Conservation (phyloP, 2,888 invertebrate genomes). For the Escarpia spicata region DNA sequence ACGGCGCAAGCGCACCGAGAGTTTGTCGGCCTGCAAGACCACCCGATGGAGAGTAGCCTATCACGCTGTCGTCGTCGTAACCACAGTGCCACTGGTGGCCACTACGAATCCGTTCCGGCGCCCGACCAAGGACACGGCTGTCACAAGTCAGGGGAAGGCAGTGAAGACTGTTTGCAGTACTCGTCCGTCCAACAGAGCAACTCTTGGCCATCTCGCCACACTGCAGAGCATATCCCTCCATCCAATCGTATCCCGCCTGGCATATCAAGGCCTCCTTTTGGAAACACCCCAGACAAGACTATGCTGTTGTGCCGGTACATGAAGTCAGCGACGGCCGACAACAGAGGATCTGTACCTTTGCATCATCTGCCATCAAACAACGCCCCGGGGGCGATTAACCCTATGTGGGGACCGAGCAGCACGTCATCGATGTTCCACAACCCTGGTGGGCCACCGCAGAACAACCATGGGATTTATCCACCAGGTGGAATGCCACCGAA, state of each 20-base stretch:
- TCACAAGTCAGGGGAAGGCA: background rate
- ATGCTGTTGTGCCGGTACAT: slow-evolving; percentile 2
- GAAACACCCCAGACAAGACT: background rate
- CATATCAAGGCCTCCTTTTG: background rate
- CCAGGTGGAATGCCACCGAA: background rate
- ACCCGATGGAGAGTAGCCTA: background rate
- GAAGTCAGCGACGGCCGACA: background rate
- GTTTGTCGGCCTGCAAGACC: background rate
- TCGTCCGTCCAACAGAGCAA: background rate
- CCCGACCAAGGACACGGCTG: background rate
- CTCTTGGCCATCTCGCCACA: background rate
- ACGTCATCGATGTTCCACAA: background rate
- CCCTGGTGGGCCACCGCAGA: background rate
- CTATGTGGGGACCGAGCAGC: background rate
- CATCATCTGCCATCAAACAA: background rate
- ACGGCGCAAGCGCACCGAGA: background rate
- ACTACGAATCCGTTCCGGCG: background rate
- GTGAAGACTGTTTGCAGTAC: background rate
- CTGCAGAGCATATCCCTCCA: background rate
- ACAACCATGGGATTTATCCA: background rate
- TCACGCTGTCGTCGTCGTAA: slow-evolving; percentile 3
- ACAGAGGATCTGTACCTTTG: background rate
- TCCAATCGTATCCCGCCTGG: slow-evolving; percentile 7
- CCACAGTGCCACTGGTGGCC: background rate
- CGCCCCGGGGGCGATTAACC: background rate